Evolutionary conservation across 2,888 invertebrate genomes (phyloP).

Genomic region (Cheilosia variabilis): DNA sequence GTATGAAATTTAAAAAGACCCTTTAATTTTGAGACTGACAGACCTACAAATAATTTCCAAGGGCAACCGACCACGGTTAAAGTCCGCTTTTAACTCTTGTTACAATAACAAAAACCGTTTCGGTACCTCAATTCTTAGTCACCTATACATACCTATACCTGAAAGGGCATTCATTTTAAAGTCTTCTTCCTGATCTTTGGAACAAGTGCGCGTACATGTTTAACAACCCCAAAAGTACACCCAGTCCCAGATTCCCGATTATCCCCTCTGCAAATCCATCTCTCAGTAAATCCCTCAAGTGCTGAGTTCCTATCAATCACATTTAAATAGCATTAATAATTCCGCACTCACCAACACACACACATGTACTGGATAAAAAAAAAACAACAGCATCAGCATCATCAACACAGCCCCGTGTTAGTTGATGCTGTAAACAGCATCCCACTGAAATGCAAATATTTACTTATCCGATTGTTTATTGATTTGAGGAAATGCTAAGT

Average conservation of each 20-base stretch:
- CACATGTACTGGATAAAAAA: conserved; percentile 6
- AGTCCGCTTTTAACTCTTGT: no score
- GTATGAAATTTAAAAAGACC: no score
- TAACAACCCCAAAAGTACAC: conserved; percentile 5
- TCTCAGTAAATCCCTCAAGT: conserved; percentile 53
- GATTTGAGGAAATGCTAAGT: conserved; percentile 72
- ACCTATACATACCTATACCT: neutral
- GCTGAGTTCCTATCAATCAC: conserved; percentile 52
- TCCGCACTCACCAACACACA: conserved; percentile 1
- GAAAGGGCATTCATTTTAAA: neutral
- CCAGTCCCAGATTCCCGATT: conserved; percentile 23
- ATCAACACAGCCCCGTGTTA: conserved; percentile 37
- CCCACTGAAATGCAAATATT: conserved; percentile 70
- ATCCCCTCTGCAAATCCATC: conserved; percentile 16
- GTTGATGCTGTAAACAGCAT: conserved; percentile 67
- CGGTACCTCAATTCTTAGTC: no score
- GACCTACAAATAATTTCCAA: no score
- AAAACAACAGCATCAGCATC: conserved; percentile 38
- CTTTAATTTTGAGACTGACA: no score
- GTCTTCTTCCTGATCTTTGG: neutral
- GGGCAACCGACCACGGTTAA: no score
- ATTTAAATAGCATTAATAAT: conserved; percentile 62
- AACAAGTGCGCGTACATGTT: conserved; percentile 20
- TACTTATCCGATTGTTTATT: conserved; percentile 73
- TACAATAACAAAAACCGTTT: no score